Evolutionary conservation across 2,113 vertebrate genomes (phyloP).

Genomic region (Lutjanus erythropterus): DNA sequence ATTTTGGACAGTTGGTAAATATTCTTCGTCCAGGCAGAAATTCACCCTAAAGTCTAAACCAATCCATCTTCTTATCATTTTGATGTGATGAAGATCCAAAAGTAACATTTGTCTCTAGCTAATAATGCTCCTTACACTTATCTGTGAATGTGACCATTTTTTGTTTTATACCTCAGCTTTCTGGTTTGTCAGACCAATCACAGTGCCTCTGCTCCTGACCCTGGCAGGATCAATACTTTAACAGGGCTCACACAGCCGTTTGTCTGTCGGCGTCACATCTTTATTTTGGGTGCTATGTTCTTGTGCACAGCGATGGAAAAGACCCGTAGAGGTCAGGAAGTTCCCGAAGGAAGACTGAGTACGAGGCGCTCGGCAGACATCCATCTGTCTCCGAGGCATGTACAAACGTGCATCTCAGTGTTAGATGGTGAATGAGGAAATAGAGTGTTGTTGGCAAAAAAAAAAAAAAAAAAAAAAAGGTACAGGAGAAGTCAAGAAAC

Average conservation of each 20-base stretch:
- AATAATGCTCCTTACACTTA: too few species aligned
- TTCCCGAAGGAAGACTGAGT: slow-evolving; percentile 17
- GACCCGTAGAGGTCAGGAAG: not conserved
- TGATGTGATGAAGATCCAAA: not conserved
- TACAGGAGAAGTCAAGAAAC: slow-evolving; percentile 29
- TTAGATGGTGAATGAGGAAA: slow-evolving; percentile 15
- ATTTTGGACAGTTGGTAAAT: not conserved
- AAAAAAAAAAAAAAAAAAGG: too few species aligned
- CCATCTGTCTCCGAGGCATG: slow-evolving; percentile 32
- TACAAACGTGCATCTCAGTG: slow-evolving; percentile 12
- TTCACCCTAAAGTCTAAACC: not conserved
- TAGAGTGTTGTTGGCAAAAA: slow-evolving; percentile 16
- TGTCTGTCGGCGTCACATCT: not conserved
- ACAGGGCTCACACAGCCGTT: not conserved
- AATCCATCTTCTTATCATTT: too few species aligned
- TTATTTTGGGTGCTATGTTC: not conserved
- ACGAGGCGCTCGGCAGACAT: slow-evolving; percentile 1
- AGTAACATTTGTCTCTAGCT: too few species aligned
- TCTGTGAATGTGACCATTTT: not conserved
- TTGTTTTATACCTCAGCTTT: not conserved
- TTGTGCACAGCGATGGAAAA: not conserved
- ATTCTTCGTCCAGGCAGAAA: too few species aligned
- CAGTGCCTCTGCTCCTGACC: not conserved
- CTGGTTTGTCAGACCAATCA: not conserved
- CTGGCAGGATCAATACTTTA: not conserved